Base-by-base conservation (phyloP, 2,797 vertebrate genomes). In the Scolopax bukidnonensis region DNA sequence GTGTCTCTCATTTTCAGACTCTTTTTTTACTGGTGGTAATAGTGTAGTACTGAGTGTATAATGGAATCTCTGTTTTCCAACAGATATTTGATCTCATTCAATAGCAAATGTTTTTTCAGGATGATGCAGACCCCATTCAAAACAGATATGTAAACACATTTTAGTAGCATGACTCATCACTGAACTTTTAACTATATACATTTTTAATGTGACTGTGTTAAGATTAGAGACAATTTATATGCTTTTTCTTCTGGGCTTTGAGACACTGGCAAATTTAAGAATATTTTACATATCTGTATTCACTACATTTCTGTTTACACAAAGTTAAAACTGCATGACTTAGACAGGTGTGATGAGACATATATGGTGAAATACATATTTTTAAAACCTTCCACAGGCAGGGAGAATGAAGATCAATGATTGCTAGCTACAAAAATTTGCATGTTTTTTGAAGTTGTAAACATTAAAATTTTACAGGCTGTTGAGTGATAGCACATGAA, bases 211-310 rank as follows among this genome's bases (percentile, higher is more conserved):
- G 32, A 47, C 20, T 12, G 7, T 60, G 16, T 59, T 53, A 84
- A 69, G 41, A 45, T 47, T 70, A 64, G 40, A 79, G 33, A n/a
- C 11, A 64, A 85, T 45, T 50, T 27, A 45, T 40, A 53, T 6
- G 4, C 2, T 51, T 9, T 77, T 89, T 71, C 36, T 60, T 91
- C 75, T 85, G n/a, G 3, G 1, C 71, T 92, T 70, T 56, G 28
- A 80, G 33, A 64, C 30, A 15, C 3, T 32, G 14, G 32, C 2
- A 59, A 56, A 50, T 0, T 0, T 48, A 63, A 57, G 9, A 7
- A 24, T 45, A 3, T 27, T 53, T 87, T 83, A 6, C 30, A 27
- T 87, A 25, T 33, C 33, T 54, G 30, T 7, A 36, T 63, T 82
- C n/a, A 23, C 19, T 53, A 11, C 32, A 30, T 67, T 76, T 92